phyloP scores from a whole-genome alignment of 53 echinoderm and acorn worm genomes.

The Henricia sp. region DNA sequence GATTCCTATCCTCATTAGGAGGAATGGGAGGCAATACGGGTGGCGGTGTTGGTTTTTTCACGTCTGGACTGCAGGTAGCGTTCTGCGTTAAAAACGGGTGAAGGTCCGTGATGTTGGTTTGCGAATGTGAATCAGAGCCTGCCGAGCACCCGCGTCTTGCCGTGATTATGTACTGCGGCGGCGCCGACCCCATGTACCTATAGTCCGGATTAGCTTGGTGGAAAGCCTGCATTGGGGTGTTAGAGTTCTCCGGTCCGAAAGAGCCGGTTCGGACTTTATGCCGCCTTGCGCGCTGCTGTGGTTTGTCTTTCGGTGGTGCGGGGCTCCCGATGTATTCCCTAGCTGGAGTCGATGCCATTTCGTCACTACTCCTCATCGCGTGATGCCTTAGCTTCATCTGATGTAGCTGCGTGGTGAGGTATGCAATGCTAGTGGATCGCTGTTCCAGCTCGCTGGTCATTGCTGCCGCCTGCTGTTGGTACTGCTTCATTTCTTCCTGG shows the following conservation, averaged over 20 bases:
- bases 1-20: constrained; percentile 7
- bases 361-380: neutral
- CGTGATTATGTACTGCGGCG: constrained; percentile 28
- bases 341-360: neutral
- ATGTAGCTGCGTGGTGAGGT: constrained; percentile 89
- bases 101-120: constrained; percentile 49
- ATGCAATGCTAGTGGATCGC: constrained; percentile 87
- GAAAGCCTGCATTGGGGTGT: constrained; percentile 31
- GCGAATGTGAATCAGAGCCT: neutral
- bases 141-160: neutral
- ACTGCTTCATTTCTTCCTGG: constrained; percentile 71
- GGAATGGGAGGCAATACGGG: constrained; percentile 69
- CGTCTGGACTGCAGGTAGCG: constrained; percentile 54
- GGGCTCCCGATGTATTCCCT: constrained; percentile 55
- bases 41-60: constrained; percentile 69
- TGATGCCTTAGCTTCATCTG: constrained; percentile 71
- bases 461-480: constrained; percentile 64
- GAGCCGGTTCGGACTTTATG: constrained; percentile 44
- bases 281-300: constrained; percentile 61
- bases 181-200: neutral
- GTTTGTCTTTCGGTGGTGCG: constrained; percentile 74
- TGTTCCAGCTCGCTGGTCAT: constrained; percentile 81
- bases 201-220: constrained; percentile 8
- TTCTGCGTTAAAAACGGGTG: constrained; percentile 67
- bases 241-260: constrained; percentile 16